These are phyloP conservation scores for Leucania comma DNA, from an alignment of 2,888 invertebrate genomes.

Conservation along the genomic window DNA sequence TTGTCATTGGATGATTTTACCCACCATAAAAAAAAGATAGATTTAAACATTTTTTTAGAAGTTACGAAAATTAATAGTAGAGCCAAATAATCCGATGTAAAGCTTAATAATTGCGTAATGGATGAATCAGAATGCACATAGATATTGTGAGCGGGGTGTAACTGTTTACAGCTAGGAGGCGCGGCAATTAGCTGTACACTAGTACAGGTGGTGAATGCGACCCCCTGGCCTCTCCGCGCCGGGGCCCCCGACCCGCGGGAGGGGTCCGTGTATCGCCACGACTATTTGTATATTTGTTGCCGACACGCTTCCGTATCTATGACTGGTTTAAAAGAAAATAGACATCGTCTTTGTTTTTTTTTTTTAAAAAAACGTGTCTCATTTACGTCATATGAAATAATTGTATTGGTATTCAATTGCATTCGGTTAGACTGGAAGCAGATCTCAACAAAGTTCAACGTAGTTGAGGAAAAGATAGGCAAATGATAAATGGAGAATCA, in stretches of 20 bases:
- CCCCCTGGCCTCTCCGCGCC: constrained; percentile 79
- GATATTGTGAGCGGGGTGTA: constrained; percentile 80
- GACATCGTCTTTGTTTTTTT: neutral
- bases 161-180: constrained; percentile 85
- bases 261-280: constrained; percentile 68
- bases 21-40: too few relatives aligned
- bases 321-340: constrained; percentile 40
- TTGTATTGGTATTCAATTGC: neutral
- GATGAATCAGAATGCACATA: constrained; percentile 71
- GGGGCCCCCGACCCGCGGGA: constrained; percentile 52
- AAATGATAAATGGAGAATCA: too few relatives aligned
- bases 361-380: neutral
- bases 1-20: too few relatives aligned
- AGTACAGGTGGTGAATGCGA: constrained; percentile 87
- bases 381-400: neutral
- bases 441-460: neutral
- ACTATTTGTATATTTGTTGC: constrained; percentile 82
- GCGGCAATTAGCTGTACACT: constrained; percentile 88
- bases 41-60: too few relatives aligned
- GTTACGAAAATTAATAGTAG: neutral
- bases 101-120: constrained; percentile 34
- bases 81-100: neutral
- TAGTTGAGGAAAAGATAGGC: neutral
- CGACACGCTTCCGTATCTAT: constrained; percentile 75
- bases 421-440: too few relatives aligned